Conservation (phyloP, 2,113 vertebrate species). For the Chaetodon auriga region DNA sequence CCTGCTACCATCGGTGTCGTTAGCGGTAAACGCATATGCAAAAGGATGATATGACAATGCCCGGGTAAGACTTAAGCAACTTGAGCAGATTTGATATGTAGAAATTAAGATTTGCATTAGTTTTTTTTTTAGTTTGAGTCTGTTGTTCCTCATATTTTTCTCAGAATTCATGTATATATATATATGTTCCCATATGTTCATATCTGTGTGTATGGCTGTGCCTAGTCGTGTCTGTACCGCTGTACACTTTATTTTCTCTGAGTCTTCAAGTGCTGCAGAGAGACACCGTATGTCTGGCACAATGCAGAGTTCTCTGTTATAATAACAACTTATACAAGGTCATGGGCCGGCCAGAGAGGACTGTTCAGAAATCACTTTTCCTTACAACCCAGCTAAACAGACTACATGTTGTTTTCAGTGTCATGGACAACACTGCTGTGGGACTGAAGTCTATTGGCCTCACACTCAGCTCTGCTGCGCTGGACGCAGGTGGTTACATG, state of each 20-base stretch:
- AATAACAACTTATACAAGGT: not conserved
- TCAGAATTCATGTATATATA: not conserved
- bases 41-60: not conserved
- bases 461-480: conserved; percentile 27
- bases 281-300: not conserved
- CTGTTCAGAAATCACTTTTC: not conserved
- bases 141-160: not conserved
- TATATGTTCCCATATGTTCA: not conserved
- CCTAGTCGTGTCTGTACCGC: not conserved
- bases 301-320: conserved; percentile 30
- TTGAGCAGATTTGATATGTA: not conserved
- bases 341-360: conserved; percentile 15
- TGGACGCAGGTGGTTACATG: conserved; percentile 43
- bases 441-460: conserved; percentile 12
- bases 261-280: conserved; percentile 38
- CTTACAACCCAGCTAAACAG: conserved; percentile 6
- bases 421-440: conserved; percentile 29
- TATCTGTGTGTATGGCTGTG: not conserved
- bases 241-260: conserved; percentile 6
- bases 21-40: not conserved
- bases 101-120: not conserved
- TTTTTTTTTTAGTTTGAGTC: not conserved
- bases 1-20: not conserved
- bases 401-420: conserved; percentile 25
- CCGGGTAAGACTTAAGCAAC: conserved; percentile 6